A percentile compares a stretch with the other conserved stretches of the same genome.
These are phyloP conservation scores for Bombus vancouverensis DNA, from an alignment of 1,140 invertebrate genomes.

Conservation along the genomic window DNA sequence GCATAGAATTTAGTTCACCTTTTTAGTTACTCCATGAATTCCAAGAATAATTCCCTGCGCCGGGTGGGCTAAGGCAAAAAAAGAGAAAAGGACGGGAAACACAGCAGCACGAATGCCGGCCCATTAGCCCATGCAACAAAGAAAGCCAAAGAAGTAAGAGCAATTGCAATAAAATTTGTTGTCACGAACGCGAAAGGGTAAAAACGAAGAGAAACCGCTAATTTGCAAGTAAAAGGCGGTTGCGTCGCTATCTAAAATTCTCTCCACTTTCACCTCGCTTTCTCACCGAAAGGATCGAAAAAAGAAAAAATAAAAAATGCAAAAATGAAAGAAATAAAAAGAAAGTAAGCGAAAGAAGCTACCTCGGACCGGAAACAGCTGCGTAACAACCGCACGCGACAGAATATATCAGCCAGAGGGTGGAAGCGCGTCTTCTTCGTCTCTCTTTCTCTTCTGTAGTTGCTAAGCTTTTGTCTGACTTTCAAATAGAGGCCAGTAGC, in stretches of 20 bases:
- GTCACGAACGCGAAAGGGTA: background rate
- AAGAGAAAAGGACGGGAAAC: background rate
- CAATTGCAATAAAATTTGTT: conserved; percentile 29
- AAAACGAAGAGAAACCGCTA: conserved; percentile 10
- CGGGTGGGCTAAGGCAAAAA: background rate
- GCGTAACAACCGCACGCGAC: background rate
- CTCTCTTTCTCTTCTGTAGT: background rate
- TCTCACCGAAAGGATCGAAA: background rate
- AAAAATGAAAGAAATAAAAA: background rate
- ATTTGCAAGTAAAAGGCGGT: conserved; percentile 32
- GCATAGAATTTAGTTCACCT: background rate
- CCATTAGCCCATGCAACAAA: conserved; percentile 17
- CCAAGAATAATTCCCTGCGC: conserved; percentile 2
- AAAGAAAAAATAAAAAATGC: background rate
- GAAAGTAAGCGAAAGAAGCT: background rate
- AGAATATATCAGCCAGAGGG: conserved; percentile 15
- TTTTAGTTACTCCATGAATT: background rate
- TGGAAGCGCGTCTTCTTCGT: conserved; percentile 5
- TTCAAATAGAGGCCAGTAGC: conserved; percentile 58
- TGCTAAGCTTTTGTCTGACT: conserved; percentile 67
- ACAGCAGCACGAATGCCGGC: background rate
- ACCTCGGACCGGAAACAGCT: too few relatives aligned
- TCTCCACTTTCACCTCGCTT: conserved; percentile 37
- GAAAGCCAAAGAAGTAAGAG: background rate
- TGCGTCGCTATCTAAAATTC: conserved; percentile 8